These are phyloP conservation scores for Cryptosula pallasiana DNA, from an alignment of 2,888 invertebrate genomes.

Conservation along the genomic window DNA sequence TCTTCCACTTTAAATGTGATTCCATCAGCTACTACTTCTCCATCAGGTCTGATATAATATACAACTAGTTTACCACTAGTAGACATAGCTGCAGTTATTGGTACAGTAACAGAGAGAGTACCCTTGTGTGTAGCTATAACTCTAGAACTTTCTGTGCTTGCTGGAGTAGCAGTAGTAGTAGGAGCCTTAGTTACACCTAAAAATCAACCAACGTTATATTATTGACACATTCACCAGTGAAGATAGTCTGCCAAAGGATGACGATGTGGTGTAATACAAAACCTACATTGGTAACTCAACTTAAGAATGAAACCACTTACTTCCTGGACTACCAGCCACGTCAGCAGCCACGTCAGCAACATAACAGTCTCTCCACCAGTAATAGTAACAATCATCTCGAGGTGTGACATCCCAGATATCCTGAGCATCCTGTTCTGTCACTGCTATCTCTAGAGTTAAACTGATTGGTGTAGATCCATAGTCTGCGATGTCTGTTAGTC, in stretches of 20 bases:
- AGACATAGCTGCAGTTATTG: constrained; percentile 16
- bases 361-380: not conserved
- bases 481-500: constrained; percentile 14
- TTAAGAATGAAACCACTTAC: not conserved
- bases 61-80: constrained; percentile 11
- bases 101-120: not conserved
- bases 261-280: too few relatives aligned
- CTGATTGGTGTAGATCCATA: not conserved
- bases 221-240: too few relatives aligned
- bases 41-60: constrained; percentile 19
- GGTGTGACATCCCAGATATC: constrained; percentile 12
- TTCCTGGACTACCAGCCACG: not conserved
- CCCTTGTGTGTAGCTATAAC: constrained; percentile 19
- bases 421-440: constrained; percentile 3
- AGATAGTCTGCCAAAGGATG: too few relatives aligned
- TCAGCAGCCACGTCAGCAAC: not conserved
- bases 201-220: too few relatives aligned
- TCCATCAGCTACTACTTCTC: constrained; percentile 17
- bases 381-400: not conserved
- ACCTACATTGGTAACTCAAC: not conserved
- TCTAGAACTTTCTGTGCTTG: not conserved
- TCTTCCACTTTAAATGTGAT: constrained; percentile 8
- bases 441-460: not conserved
- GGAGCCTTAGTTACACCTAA: not conserved
- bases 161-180: not conserved